A percentile compares a stretch with the other conserved stretches of the same genome.
Evolutionary conservation across 2,797 vertebrate species (phyloP).

Genomic region (Enteromius anoplus): DNA sequence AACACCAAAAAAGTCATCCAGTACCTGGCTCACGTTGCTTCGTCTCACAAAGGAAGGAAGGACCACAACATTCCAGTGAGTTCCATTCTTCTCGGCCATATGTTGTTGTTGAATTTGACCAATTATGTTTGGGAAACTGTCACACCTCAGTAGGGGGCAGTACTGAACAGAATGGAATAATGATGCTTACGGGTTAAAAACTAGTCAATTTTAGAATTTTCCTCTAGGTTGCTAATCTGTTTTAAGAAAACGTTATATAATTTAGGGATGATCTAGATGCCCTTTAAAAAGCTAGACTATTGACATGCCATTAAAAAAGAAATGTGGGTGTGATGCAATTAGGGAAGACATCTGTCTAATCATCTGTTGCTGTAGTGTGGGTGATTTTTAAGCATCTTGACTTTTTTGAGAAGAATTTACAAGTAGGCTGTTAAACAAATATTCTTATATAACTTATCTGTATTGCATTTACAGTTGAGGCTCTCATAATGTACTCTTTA

Average conservation of each 20-base stretch:
- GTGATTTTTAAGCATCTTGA: background rate
- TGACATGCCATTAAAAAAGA: background rate
- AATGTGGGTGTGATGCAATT: background rate
- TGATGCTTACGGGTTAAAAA: background rate
- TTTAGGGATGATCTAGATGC: background rate
- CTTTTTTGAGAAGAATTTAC: background rate
- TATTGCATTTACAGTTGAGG: background rate
- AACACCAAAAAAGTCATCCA: constrained; percentile 99
- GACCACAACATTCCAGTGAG: constrained; percentile 98
- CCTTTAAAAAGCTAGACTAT: background rate
- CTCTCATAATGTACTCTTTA: background rate
- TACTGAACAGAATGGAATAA: background rate
- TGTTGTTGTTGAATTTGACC: background rate
- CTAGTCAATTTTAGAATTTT: background rate
- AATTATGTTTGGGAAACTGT: background rate
- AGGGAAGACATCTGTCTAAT: too few relatives aligned
- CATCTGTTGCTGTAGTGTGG: background rate
- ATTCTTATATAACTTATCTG: background rate
- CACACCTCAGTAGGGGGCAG: background rate
- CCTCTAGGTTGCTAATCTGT: background rate
- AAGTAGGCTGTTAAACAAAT: background rate
- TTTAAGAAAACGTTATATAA: background rate
- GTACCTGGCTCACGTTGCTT: constrained; percentile 97
- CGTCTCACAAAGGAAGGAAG: constrained; percentile 97
- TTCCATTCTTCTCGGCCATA: constrained; percentile 58